Conservation (phyloP, 2,888 invertebrate genomes). For the Lepetodrilus schrolli region DNA sequence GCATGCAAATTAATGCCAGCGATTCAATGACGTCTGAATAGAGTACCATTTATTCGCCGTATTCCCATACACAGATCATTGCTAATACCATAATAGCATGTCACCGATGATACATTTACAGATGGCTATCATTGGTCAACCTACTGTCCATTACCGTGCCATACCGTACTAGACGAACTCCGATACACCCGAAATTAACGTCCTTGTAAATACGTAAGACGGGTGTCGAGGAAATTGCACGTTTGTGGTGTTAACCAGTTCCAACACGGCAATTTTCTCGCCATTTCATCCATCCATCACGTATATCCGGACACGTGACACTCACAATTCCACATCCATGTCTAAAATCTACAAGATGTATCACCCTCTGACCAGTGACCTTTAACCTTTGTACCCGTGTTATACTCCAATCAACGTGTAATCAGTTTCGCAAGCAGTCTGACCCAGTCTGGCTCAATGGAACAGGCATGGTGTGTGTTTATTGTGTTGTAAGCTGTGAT, state of each 20-base stretch:
- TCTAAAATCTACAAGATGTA: conserved; percentile 6
- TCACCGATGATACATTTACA: neutral
- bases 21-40: too few relatives aligned
- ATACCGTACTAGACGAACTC: neutral
- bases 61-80: neutral
- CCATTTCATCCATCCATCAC: conserved; percentile 9
- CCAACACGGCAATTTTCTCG: neutral
- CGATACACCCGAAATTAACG: neutral
- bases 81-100: too few relatives aligned
- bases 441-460: neutral
- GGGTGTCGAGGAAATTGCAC: conserved; percentile 1
- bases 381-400: neutral
- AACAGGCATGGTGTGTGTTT: conserved; percentile 11
- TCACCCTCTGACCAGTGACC: neutral
- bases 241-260: neutral
- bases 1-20: too few relatives aligned
- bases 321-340: neutral
- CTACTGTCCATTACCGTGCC: neutral
- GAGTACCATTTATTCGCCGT: neutral
- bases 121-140: neutral
- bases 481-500: conserved; percentile 14
- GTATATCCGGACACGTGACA: neutral
- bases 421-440: conserved; percentile 19
- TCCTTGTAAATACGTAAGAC: neutral
- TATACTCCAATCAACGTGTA: neutral